Base-by-base conservation (phyloP, 2,888 invertebrate genomes). In the Eupeodes latifasciatus region DNA sequence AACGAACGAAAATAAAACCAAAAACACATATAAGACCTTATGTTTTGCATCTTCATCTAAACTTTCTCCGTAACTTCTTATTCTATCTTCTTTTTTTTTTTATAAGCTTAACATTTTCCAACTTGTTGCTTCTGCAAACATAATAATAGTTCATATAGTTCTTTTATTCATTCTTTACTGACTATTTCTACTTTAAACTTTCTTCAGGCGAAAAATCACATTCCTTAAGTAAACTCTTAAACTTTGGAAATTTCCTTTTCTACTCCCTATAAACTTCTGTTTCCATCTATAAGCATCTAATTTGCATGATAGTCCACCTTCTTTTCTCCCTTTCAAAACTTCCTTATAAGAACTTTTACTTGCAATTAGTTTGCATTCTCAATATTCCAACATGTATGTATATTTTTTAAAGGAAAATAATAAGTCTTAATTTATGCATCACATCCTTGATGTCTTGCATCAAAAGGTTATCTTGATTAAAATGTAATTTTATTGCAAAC, bases 401-500 rank as follows among this genome's bases (percentile, higher is more conserved):
- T 0, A 27, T 14, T 40, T 36, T 61, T 7, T 16, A 62, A 59
- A 40, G 2, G 2, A 19, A 19, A 10, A 47, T 9, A 61, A 59
- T 34, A 11, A 14, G n/a, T 81, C 67, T 69, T 85, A 77, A 77
- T 69, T 85, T 85, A 77, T 85, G 40, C 59, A 77, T 49, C 59
- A 34, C n/a, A 66, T 61, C 61, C 55, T 55, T 72, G 71, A 7
- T 27, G 49, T 77, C 40, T 40, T 40, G 40, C 40, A 40, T 40
- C 78, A 78, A 81, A 85, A 74, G 74, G 78, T 67, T 75, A 40
- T 51, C 77, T 61, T 74, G 62, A 74, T 81, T 67, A 78, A 85
- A 78, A 61, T 81, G 66, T 72, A 81, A 75, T 85, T 78, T 74
- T 44, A 74, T 75, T 85, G 49, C 53, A 27, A 19, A 47, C 44